Evolutionary conservation across 2,888 invertebrate genomes (phyloP).

Genomic region (Hofmannophila pseudospretella): DNA sequence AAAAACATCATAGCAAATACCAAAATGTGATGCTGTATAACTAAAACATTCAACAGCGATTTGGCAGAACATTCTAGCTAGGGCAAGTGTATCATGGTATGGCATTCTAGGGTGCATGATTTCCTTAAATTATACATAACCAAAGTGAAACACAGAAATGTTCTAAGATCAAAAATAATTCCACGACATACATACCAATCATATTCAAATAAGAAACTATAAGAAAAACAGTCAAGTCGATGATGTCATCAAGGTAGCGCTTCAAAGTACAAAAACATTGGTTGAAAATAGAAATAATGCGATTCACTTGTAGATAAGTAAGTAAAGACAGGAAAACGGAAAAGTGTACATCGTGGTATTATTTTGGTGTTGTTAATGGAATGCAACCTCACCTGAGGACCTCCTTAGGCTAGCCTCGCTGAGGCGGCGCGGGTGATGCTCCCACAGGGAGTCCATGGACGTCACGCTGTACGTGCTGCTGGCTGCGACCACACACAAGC

Average conservation of each 20-base stretch:
- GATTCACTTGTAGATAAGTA: not conserved
- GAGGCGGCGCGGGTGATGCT: conserved; percentile 83
- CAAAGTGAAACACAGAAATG: conserved; percentile 24
- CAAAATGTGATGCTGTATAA: conserved; percentile 29
- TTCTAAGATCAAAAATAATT: conserved; percentile 13
- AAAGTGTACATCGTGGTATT: conserved; percentile 19
- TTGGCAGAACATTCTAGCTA: conserved; percentile 21
- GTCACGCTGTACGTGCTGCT: conserved; percentile 79
- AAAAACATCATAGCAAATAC: conserved; percentile 39
- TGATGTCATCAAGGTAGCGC: conserved; percentile 2
- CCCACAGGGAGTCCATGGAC: conserved; percentile 86
- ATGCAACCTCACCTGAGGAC: conserved; percentile 81
- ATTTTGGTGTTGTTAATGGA: conserved; percentile 17
- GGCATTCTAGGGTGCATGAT: conserved; percentile 26
- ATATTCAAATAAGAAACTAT: too few relatives aligned
- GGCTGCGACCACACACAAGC: conserved; percentile 69
- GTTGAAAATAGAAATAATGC: not conserved
- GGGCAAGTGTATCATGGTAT: conserved; percentile 31
- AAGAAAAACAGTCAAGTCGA: too few relatives aligned
- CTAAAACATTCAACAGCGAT: conserved; percentile 16
- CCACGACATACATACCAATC: conserved; percentile 7
- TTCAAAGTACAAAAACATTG: not conserved
- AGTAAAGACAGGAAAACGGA: not conserved
- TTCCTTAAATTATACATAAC: conserved; percentile 8
- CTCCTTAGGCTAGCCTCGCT: conserved; percentile 86